These are phyloP conservation scores for Hydropsyche tenuis DNA, from an alignment of 1,140 invertebrate species.

Conservation along the genomic window DNA sequence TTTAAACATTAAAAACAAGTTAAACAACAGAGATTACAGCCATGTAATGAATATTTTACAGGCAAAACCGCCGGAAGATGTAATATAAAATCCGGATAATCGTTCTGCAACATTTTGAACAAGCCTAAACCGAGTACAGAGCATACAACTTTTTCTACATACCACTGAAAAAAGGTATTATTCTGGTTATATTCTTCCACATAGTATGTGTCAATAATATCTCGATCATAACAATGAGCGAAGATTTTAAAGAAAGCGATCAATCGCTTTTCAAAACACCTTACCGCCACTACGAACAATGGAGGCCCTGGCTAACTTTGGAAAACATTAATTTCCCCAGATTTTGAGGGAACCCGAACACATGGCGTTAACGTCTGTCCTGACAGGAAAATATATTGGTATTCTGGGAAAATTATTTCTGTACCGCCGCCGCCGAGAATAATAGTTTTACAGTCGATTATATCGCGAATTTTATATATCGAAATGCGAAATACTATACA, in stretches of 20 bases:
- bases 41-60: too few relatives aligned
- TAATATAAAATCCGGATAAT: too few relatives aligned
- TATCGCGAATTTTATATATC: not conserved
- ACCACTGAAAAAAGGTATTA: too few relatives aligned
- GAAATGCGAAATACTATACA: too few relatives aligned
- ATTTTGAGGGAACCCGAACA: constrained; percentile 15
- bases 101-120: too few relatives aligned
- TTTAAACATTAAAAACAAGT: too few relatives aligned
- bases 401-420: constrained; percentile 6
- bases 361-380: not conserved
- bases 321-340: constrained; percentile 13
- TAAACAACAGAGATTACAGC: too few relatives aligned
- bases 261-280: not conserved
- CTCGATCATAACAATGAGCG: not conserved
- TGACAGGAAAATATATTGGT: constrained; percentile 10
- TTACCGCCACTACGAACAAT: not conserved
- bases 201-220: not conserved
- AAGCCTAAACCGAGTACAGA: too few relatives aligned
- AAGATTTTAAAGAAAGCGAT: constrained; percentile 8
- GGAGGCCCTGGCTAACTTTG: not conserved
- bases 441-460: not conserved
- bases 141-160: too few relatives aligned
- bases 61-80: too few relatives aligned
- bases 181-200: not conserved
- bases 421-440: not conserved